Percentiles rank a stretch among this genome's conserved stretches.
Conservation (phyloP, 2,797 vertebrate species). For the Selene dorsalis region DNA sequence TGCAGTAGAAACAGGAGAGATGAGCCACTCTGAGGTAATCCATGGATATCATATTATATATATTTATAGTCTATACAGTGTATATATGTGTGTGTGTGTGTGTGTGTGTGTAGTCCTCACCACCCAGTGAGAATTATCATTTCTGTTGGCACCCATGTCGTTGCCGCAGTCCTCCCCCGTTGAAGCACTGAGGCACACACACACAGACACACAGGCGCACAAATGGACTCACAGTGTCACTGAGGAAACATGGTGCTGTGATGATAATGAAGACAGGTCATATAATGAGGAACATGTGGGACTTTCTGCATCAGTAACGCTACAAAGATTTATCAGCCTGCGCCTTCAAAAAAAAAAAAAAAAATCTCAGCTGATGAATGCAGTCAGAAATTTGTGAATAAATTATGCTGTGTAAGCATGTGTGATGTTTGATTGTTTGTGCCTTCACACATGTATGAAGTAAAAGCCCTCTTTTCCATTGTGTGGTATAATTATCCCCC, state of each 20-base stretch:
- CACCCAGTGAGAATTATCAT: slow-evolving; percentile 35
- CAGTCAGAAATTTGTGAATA: slow-evolving; percentile 48
- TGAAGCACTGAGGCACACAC: neutral
- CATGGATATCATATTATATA: slow-evolving; percentile 27
- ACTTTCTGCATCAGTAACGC: slow-evolving; percentile 65
- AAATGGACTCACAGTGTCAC: slow-evolving; percentile 2
- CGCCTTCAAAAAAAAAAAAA: neutral
- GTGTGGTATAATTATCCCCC: slow-evolving; percentile 78
- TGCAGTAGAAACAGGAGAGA: slow-evolving; percentile 33
- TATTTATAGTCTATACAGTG: neutral
- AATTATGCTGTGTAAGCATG: slow-evolving; percentile 32
- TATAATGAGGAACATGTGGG: slow-evolving; percentile 68
- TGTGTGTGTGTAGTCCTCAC: neutral
- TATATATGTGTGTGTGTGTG: neutral
- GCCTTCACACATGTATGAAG: slow-evolving; percentile 51
- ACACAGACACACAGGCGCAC: neutral
- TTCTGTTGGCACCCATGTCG: slow-evolving; percentile 27
- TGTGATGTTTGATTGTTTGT: slow-evolving; percentile 53
- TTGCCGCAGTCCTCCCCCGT: neutral
- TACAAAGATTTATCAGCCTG: slow-evolving; percentile 51
- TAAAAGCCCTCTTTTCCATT: slow-evolving; percentile 70
- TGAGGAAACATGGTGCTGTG: slow-evolving; percentile 21
- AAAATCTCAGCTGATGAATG: slow-evolving; percentile 39
- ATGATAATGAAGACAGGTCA: slow-evolving; percentile 64
- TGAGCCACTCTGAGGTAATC: slow-evolving; percentile 43